Percentiles rank a stretch among this genome's conserved stretches.
Conservation (phyloP, 2,888 invertebrate genomes). For the Xanthorhoe designata region DNA sequence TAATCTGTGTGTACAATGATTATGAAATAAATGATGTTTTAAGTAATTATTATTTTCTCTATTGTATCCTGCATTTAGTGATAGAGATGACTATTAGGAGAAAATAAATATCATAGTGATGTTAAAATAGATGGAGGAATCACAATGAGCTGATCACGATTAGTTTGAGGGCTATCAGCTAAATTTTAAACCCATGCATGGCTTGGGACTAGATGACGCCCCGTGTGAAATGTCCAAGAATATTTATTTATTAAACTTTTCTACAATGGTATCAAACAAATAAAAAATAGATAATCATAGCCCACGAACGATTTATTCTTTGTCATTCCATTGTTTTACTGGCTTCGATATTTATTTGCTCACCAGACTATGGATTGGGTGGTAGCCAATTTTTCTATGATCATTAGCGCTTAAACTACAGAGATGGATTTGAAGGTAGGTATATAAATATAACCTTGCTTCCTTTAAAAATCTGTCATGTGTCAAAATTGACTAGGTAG, state of each 20-base stretch:
- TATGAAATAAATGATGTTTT: conserved; percentile 43
- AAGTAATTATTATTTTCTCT: conserved; percentile 10
- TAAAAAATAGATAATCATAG: background rate
- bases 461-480: no score
- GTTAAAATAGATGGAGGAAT: no score
- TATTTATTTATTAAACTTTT: no score
- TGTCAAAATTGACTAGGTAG: no score
- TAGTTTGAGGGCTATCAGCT: no score
- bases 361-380: conserved; percentile 51
- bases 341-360: conserved; percentile 41
- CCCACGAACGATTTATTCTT: background rate
- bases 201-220: no score
- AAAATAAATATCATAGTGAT: no score
- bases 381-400: conserved; percentile 58
- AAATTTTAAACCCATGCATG: no score
- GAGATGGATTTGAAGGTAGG: conserved; percentile 47
- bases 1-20: conserved; percentile 42
- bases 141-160: no score
- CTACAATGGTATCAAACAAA: background rate
- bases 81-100: no score
- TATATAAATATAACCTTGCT: no score
- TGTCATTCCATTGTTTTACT: conserved; percentile 10
- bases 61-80: background rate
- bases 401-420: conserved; percentile 50
- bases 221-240: no score